Conservation (phyloP, 2,888 invertebrate species). For the Boloria euphrosyne region DNA sequence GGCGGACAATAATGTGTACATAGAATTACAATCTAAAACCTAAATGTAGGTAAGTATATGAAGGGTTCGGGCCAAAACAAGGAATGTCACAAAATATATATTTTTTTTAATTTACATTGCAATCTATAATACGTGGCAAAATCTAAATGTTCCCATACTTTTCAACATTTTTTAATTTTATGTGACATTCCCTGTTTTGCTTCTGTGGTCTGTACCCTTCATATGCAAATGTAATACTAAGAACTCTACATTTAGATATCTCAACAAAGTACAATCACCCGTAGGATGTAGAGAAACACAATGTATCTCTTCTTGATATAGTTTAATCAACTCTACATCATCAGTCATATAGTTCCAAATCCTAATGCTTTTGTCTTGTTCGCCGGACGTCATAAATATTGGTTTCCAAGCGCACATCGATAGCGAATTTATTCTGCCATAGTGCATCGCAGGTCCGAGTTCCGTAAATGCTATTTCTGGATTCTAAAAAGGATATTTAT, state of each 20-base stretch:
- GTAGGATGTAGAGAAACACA: conserved; percentile 89
- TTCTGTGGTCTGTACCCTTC: no score
- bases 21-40: no score
- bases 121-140: no score
- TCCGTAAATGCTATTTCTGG: conserved; percentile 84
- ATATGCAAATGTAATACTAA: no score
- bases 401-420: conserved; percentile 95
- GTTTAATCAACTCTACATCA: conserved; percentile 88
- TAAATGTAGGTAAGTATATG: no score
- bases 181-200: no score
- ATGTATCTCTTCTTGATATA: conserved; percentile 92
- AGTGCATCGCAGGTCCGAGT: conserved; percentile 89
- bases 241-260: not conserved
- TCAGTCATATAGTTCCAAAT: conserved; percentile 96
- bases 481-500: conserved; percentile 58
- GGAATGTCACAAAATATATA: no score
- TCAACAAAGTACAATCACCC: conserved; percentile 47
- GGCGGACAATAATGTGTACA: no score
- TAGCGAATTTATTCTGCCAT: conserved; percentile 89
- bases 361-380: conserved; percentile 90
- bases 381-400: conserved; percentile 91
- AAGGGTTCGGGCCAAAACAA: no score
- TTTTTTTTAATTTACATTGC: no score
- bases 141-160: no score
- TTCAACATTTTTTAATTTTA: no score